Base-by-base conservation (phyloP, 2,888 invertebrate genomes). In the Diploptera punctata region DNA sequence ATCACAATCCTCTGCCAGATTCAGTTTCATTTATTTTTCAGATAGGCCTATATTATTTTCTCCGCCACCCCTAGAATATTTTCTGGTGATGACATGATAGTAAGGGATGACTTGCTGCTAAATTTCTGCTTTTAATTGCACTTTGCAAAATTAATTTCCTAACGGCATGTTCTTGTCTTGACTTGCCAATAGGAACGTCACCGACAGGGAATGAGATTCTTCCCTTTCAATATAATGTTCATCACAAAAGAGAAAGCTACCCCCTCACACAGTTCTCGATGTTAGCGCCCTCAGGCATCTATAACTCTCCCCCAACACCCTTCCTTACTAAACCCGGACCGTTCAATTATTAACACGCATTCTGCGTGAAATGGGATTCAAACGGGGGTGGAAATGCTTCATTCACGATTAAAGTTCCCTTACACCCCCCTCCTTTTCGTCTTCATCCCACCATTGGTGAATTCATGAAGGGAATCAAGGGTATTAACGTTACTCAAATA, bases 321-420 rank as follows among this genome's bases (percentile, higher is more conserved):
- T 24, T 13, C 52, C 52, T 52, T 52, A 52, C 21, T 52, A 19
- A 52, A n/a, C n/a, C 52, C 24, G 24, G 24, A 52, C 52, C 52
- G 9, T 62, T 62, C 62, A 62, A 62, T 62, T 62, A 62, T 62
- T 62, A 62, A 62, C 43, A 43, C 62, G 62, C 62, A 38, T 16
- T 33, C 38, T 19, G 38, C 43, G 62, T 62, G 62, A 43, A 62
- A 62, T 62, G 31, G 43, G 62, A 62, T 62, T 62, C 62, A 62
- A 52, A 52, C 52, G 52, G 19, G 62, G 62, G 62, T 62, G 62
- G 62, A 38, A 62, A 62, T 18, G 52, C 52, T 52, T 52, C 10
- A 52, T 43, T 62, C 62, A 43, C 62, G 62, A 62, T 62, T 62
- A 62, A 33, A 43, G 62, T 33, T 62, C 21, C 24, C 43, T 62